Percentiles rank a stretch among this genome's conserved stretches.
These are phyloP conservation scores for Aurelia sp. DNA, from an alignment of 30 jellyfish, hydroid and myxozoan genomes.

Conservation along the genomic window DNA sequence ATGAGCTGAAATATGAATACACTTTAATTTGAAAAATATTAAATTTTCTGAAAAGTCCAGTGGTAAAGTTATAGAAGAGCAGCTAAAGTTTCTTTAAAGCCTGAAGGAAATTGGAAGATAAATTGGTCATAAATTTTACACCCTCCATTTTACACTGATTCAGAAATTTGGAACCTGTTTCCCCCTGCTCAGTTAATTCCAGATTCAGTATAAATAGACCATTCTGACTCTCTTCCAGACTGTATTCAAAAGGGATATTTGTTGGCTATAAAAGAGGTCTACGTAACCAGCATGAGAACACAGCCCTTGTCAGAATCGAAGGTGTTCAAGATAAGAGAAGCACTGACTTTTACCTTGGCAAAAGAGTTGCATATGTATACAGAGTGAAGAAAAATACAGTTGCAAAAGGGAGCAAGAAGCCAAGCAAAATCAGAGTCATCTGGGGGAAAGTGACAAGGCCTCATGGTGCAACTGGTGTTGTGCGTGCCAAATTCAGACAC, in stretches of 20 bases:
- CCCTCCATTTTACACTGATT: too few relatives aligned
- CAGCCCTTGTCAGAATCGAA: constrained; percentile 86
- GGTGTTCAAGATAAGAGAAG: constrained; percentile 82
- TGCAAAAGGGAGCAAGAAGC: constrained; percentile 81
- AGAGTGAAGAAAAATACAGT: constrained; percentile 81
- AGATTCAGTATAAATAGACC: too few relatives aligned
- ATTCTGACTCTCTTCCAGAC: constrained; percentile 48
- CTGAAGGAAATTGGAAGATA: too few relatives aligned
- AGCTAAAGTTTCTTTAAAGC: too few relatives aligned
- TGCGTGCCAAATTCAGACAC: constrained; percentile 93
- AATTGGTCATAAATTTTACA: not conserved
- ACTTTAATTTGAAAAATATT: too few relatives aligned
- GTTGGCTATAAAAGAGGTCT: constrained; percentile 95
- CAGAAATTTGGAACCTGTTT: too few relatives aligned
- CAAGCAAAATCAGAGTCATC: constrained; percentile 87
- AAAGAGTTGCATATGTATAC: constrained; percentile 91
- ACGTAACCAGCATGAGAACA: constrained; percentile 90
- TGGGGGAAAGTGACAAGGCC: constrained; percentile 99
- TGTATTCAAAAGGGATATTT: constrained; percentile 88
- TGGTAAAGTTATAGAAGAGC: too few relatives aligned
- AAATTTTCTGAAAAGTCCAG: too few relatives aligned
- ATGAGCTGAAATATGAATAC: too few relatives aligned
- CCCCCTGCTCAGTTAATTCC: too few relatives aligned
- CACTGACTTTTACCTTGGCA: constrained; percentile 92
- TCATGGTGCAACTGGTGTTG: constrained; percentile 95